phyloP scores from a whole-genome alignment of 2,113 vertebrate genomes.

The Gobius niger region DNA sequence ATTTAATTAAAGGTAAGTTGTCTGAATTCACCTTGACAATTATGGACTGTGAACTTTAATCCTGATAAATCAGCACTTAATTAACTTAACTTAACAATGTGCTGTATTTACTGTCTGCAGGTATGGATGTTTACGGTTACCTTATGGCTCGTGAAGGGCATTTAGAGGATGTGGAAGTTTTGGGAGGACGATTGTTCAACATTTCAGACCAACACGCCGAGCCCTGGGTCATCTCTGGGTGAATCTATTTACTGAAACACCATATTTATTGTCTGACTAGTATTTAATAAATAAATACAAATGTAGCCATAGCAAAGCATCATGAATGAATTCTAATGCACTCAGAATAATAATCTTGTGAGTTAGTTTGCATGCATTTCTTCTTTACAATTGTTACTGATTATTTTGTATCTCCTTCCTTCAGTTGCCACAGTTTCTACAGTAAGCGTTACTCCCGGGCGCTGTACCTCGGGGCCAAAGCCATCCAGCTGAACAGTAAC shows the following conservation, averaged over 20 bases:
- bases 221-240: constrained; percentile 98
- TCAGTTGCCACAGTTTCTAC: constrained; percentile 97
- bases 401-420: constrained; percentile 7
- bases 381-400: too few relatives aligned
- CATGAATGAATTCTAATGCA: neutral
- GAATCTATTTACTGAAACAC: constrained; percentile 27
- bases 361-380: neutral
- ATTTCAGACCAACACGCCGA: constrained; percentile 98
- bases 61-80: too few relatives aligned
- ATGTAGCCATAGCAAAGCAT: neutral
- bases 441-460: constrained; percentile 96
- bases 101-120: constrained; percentile 62
- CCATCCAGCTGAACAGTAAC: constrained; percentile 97
- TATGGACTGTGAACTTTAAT: too few relatives aligned
- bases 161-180: constrained; percentile 95
- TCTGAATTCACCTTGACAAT: neutral
- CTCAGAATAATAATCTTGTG: too few relatives aligned
- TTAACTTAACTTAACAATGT: too few relatives aligned
- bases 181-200: constrained; percentile 95
- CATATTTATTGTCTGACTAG: too few relatives aligned
- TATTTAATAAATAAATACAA: too few relatives aligned
- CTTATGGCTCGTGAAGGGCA: constrained; percentile 93
- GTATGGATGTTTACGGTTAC: constrained; percentile 98
- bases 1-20: constrained; percentile 90
- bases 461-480: constrained; percentile 95